Evolutionary conservation across 2,888 invertebrate species (phyloP), one percentile per base, ranked within the genome.

Genomic region (Ypsolopha scabrella): DNA sequence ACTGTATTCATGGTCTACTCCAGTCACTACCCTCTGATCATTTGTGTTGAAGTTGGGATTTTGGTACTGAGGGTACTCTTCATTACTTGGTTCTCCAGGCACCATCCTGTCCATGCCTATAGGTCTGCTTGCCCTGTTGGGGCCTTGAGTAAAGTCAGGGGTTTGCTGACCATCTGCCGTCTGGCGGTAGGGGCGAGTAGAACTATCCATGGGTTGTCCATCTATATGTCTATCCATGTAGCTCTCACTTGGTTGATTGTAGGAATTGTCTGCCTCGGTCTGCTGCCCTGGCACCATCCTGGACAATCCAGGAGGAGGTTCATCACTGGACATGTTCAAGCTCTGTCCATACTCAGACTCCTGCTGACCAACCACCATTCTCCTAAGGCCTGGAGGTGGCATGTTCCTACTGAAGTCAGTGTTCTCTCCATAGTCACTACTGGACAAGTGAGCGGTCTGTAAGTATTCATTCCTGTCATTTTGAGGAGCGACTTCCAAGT

Each of bases 391-490:
- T 0, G 90, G 90, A 3, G 91, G 91, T 1, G 90, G 91, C 55
- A 88, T 76, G 53, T 81, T 78, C 57, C 89, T 87, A 53, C 75
- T 76, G 45, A 78, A 80, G 58, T 85, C 80, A 6, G 81, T 78
- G 59, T 86, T 86, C 55, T 81, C 85, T 9, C 72, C 73, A 57
- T 79, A 87, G 58, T 87, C 86, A 8, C 80, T 76, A 59, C 90
- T 89, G 1, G 92, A 92, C 47, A 93, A 73, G 63, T 93, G 92
- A 13, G 93, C 93, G 2, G 93, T 93, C 75, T 93, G 93, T 53
- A 93, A 75, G 69, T 93, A 93, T 69, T 93, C 91, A 68, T 93
- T 92, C 53, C 93, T 85, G 61, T 93, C 93, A 67, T 89, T 90
- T 55, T 89, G 90, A 0, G 91, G 91, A 9, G 89, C 88, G 35